Conservation (phyloP, 1,140 invertebrate genomes). For the Myzus persicae region DNA sequence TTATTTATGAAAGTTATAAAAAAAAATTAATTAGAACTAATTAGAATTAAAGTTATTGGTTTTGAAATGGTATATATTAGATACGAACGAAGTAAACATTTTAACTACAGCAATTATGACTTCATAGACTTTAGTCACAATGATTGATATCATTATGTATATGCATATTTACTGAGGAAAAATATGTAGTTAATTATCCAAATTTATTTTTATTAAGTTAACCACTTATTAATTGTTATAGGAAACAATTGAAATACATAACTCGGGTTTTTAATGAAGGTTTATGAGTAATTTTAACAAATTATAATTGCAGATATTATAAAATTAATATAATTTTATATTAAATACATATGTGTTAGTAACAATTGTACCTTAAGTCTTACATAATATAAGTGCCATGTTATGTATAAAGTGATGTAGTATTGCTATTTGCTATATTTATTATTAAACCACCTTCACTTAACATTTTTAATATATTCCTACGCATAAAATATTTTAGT, state of each 20-base stretch:
- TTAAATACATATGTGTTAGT: neutral
- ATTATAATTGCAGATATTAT: neutral
- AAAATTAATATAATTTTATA: neutral
- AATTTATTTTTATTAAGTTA: neutral
- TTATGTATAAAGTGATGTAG: neutral
- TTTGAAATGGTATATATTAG: neutral
- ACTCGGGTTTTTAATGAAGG: neutral
- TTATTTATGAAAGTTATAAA: neutral
- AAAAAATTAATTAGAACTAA: neutral
- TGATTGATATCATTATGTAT: neutral
- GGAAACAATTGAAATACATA: neutral
- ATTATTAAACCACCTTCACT: neutral
- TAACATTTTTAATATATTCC: neutral
- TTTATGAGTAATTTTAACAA: constrained; percentile 1
- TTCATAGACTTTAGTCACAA: neutral
- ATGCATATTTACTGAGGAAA: neutral
- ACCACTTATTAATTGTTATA: neutral
- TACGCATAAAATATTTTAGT: neutral
- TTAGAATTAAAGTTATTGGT: neutral
- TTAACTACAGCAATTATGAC: neutral
- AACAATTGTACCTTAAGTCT: neutral
- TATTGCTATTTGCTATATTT: neutral
- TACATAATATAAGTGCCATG: neutral
- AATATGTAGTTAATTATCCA: neutral
- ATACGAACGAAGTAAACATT: too few relatives aligned